Base-by-base conservation (phyloP, 1,140 invertebrate species). In the Wiebesia pumilae region DNA sequence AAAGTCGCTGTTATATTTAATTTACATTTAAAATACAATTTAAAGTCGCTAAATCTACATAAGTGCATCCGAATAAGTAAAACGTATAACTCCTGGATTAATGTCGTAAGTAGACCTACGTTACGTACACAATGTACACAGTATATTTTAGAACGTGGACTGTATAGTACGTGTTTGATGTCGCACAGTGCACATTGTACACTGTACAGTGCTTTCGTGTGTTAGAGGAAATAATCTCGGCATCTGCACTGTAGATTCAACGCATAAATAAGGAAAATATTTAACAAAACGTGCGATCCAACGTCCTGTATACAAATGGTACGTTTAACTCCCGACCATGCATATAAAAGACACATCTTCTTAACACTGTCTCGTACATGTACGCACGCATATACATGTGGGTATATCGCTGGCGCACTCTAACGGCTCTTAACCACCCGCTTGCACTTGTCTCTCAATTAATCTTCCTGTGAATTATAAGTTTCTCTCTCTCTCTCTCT, bases 401-500 rank as follows among this genome's bases (percentile, higher is more conserved):
- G 35, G 43, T 85, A 87, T 65, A 82, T 83, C 7, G 21, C 27
- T 43, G 2, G 38, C 30, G 43, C 27, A 54, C 62, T 30, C 4
- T 69, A 30, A 33, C n/a, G 30, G 43, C 4, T 54, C 24, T 79
- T 16, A 54, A 54, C 12, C 9, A 77, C 65, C 65, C 65, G 27
- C 65, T 82, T 43, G 3, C 0, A 65, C 9, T 62, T 33, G 58
- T 35, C 33, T 67, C 75, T 79, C 38, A 85, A 85, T 85, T 85
- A 85, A 85, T 85, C 83, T 77, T 33, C 35, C n/a, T 40, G 62
- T 51, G 75, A 80, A 85, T 85, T 85, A 69, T 58, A 79, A 80
- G 77, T 51, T 0, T 43, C n/a, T 38, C 24, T 43, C 27, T 47
- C 4, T 40, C 43, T 47, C 14, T 14, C 14, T 30, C n/a, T 69